Evolutionary conservation across 2,113 vertebrate genomes (phyloP).

Genomic region (Alethe diademata): DNA sequence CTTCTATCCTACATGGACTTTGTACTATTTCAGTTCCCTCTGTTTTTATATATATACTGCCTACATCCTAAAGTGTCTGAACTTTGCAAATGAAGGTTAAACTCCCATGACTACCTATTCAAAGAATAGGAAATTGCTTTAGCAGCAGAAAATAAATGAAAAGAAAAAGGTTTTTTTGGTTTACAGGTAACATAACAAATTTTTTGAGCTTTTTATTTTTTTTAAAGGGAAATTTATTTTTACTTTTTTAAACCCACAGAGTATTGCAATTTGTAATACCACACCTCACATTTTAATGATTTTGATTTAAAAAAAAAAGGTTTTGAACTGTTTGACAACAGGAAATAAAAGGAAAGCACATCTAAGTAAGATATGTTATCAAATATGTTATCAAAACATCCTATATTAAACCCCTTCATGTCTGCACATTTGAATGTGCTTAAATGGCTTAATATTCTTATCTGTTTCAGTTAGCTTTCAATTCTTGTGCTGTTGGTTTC

Average conservation of each 20-base stretch:
- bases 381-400: background rate
- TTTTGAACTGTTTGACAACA: background rate
- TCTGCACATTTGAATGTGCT: background rate
- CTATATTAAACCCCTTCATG: fast-evolving
- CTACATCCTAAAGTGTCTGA: background rate
- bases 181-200: background rate
- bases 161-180: background rate
- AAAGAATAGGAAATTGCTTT: background rate
- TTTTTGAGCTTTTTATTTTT: background rate
- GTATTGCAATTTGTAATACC: background rate
- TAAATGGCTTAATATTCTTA: background rate
- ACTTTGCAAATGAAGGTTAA: background rate
- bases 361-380: background rate
- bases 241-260: background rate
- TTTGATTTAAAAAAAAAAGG: background rate
- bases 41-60: background rate
- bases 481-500: background rate
- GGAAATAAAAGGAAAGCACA: background rate
- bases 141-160: background rate
- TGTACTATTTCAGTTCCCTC: background rate
- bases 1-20: background rate
- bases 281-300: background rate
- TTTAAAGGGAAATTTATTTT: background rate
- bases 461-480: background rate
- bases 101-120: background rate